Base-by-base conservation (phyloP, 2,888 invertebrate genomes). In the Rhamnusium bicolor region DNA sequence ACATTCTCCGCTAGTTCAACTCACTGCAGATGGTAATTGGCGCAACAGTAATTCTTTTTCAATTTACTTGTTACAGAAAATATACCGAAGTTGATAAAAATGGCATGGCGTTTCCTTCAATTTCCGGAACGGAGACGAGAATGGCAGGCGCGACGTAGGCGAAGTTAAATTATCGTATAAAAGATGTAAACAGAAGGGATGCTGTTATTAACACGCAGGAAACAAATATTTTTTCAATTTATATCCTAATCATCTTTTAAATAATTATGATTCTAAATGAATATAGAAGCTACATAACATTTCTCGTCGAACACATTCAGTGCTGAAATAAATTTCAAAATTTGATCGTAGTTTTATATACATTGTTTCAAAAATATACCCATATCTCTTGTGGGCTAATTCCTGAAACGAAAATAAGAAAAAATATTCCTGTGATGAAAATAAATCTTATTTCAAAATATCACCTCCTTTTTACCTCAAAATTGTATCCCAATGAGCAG, bases 61-160 rank as follows among this genome's bases (percentile, higher is more conserved):
- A 65, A 65, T 65, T 65, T 29, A 8, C 8, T 58, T 29, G 65
- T 51, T 53, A 24, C 18, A 62, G 32, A 32, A 14, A 58, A 58
- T 18, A 32, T 18, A 58, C 27, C 21, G 14, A 5, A 14, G 24
- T 24, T 46, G 51, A 51, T 51, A 65, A 65, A 51, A 58, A 65
- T 18, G 24, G 61, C 65, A 51, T 53, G 19, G 53, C 27, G 54
- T 63, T 69, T 63, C 69, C 58, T 58, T 66, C 73, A 73, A 73
- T 73, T 73, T 70, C 70, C 62, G 47, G 62, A 67, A 46, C 73
- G 73, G 70, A 73, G 65, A 70, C 67, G 60, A 67, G 65, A n/a
- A 62, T 46, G 66, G 65, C 67, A 58, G 66, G 51, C 53, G 60
- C 65, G 61, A 32, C 47, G 68, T 60, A 32, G 29, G 10, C 18